Conservation (phyloP, 2,113 vertebrate species). For the Stegastes partitus region DNA sequence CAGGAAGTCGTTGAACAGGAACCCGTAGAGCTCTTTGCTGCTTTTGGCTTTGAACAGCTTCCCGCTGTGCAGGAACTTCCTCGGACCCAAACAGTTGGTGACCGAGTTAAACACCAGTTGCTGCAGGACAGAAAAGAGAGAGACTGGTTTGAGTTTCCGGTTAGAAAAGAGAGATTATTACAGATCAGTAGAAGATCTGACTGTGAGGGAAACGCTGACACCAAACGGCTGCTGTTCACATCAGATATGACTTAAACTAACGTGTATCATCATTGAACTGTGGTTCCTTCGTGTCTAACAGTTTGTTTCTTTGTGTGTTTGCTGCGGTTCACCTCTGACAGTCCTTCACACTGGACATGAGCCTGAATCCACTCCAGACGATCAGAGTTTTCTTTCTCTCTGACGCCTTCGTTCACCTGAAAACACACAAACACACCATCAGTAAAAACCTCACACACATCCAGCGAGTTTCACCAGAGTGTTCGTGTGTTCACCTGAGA, state of each 20-base stretch:
- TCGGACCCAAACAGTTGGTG: constrained; percentile 97
- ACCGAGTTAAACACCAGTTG: constrained; percentile 99
- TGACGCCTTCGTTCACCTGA: constrained; percentile 96
- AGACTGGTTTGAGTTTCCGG: no score
- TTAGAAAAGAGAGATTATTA: no score
- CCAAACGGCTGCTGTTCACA: no score
- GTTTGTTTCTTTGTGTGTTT: no score
- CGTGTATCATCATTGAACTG: no score
- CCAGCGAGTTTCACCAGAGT: no score
- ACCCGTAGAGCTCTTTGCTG: constrained; percentile 98
- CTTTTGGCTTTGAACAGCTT: constrained; percentile 99
- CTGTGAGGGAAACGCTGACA: no score
- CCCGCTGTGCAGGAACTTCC: constrained; percentile 99
- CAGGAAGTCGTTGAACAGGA: constrained; percentile 99
- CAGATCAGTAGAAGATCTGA: no score
- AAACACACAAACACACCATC: constrained; percentile 77
- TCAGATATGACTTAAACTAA: no score
- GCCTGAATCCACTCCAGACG: constrained; percentile 99
- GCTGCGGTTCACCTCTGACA: constrained; percentile 90
- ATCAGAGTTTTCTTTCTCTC: constrained; percentile 99
- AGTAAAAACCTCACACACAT: neutral
- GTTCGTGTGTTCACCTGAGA: constrained; percentile 85
- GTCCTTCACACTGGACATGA: constrained; percentile 96
- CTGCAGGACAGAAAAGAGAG: constrained; percentile 76
- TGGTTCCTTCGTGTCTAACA: no score